Evolutionary conservation across 2,113 vertebrate genomes (phyloP).

Genomic region (Calonectris borealis): DNA sequence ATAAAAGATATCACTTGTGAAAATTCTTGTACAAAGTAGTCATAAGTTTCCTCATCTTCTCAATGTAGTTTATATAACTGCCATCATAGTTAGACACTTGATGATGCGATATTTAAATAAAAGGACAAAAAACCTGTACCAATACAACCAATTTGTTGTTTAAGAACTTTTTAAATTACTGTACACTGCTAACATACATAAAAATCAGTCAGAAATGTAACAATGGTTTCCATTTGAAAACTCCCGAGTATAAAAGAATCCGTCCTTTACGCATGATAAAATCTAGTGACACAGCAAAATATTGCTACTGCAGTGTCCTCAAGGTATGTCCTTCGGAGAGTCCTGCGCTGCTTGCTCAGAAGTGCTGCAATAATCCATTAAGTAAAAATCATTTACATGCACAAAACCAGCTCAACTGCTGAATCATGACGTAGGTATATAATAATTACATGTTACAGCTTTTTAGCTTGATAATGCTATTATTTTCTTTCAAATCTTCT

Average conservation of each 20-base stretch:
- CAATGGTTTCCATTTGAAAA: not conserved
- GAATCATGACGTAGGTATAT: conserved; percentile 49
- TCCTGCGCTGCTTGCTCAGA: conserved; percentile 17
- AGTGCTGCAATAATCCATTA: conserved; percentile 64
- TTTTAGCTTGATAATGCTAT: not conserved
- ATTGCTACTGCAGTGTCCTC: conserved; percentile 68
- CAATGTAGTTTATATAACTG: not conserved
- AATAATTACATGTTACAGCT: not conserved
- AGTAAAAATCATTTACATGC: conserved; percentile 54
- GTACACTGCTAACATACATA: not conserved
- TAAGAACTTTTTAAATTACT: not conserved
- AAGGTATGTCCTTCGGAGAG: conserved; percentile 51
- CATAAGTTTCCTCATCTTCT: not conserved
- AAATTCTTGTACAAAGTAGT: not conserved
- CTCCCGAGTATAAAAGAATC: not conserved
- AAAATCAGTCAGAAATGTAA: not conserved
- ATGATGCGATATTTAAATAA: not conserved
- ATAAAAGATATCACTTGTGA: not conserved
- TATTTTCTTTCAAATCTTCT: conserved; percentile 20
- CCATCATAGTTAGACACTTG: not conserved
- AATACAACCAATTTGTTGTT: not conserved
- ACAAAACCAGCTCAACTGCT: conserved; percentile 58
- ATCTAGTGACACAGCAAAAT: conserved; percentile 69
- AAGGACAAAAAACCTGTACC: not conserved
- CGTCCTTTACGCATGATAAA: conserved; percentile 61